Conservation (phyloP, 2,888 invertebrate species). For the Lasioglossum leucozonium region DNA sequence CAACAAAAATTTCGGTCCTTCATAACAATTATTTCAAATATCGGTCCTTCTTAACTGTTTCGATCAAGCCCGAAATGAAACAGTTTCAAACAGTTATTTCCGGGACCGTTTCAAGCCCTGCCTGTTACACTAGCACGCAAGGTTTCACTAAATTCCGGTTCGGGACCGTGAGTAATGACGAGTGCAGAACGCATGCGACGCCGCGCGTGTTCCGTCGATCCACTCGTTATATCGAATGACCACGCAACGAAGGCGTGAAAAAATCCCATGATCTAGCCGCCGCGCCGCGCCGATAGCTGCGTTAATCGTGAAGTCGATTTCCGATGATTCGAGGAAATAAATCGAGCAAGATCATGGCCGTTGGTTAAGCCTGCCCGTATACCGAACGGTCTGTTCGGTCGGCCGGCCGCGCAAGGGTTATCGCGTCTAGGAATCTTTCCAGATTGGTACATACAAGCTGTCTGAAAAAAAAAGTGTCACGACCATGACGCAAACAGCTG, state of each 20-base stretch:
- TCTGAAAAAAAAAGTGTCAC: slow-evolving; percentile 21
- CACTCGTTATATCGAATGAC: slow-evolving; percentile 21
- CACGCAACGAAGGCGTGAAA: not conserved
- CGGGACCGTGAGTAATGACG: not conserved
- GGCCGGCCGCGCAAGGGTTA: not conserved
- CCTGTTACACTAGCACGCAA: not conserved
- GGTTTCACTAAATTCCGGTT: not conserved
- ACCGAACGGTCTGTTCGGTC: not conserved
- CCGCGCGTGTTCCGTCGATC: not conserved
- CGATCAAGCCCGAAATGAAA: no score
- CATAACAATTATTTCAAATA: no score
- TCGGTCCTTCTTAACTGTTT: no score
- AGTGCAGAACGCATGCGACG: not conserved
- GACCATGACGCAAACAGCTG: not conserved
- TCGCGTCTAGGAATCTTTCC: not conserved
- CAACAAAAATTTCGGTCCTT: no score
- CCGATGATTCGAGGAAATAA: not conserved
- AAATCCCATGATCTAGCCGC: not conserved
- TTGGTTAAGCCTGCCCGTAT: not conserved
- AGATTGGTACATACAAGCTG: slow-evolving; percentile 28
- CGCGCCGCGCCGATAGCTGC: not conserved
- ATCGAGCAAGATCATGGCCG: not conserved
- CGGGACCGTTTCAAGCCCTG: no score
- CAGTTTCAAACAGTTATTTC: no score
- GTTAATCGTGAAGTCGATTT: not conserved